phyloP scores from a whole-genome alignment of 2,888 invertebrate species.

The Eumacrocentrus americanus region DNA sequence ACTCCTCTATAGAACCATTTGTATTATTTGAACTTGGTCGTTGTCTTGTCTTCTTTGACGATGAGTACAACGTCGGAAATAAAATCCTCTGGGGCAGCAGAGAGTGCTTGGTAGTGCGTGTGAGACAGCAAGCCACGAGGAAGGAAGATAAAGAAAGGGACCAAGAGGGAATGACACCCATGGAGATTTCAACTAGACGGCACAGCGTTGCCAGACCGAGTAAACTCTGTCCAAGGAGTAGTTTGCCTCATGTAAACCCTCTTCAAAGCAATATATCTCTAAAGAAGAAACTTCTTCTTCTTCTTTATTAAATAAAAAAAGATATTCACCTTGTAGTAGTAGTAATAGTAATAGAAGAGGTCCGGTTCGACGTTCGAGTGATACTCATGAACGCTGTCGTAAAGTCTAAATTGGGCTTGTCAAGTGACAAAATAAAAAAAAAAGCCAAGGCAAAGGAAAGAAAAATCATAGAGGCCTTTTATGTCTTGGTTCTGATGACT shows the following conservation, averaged over 20 bases:
- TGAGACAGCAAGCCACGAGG: constrained; percentile 1
- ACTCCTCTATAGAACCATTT: not conserved
- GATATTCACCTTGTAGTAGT: not conserved
- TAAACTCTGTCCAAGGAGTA: constrained; percentile 18
- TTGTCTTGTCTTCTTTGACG: not conserved
- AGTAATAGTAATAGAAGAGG: not conserved
- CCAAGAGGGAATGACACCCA: constrained; percentile 29
- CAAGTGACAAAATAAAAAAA: not conserved
- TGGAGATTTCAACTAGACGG: constrained; percentile 29
- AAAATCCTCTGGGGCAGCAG: not conserved
- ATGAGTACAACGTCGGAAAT: not conserved
- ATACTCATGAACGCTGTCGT: not conserved
- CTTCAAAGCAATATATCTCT: too few species aligned
- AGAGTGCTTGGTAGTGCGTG: not conserved
- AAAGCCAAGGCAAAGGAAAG: not conserved
- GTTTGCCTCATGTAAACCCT: too few species aligned
- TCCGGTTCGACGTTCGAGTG: constrained; percentile 9
- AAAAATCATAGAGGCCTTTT: not conserved
- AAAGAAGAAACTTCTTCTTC: too few species aligned
- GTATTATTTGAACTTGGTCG: not conserved
- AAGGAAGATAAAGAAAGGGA: constrained; percentile 25
- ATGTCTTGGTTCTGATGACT: not conserved
- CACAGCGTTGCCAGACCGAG: constrained; percentile 39
- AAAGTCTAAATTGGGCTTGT: constrained; percentile 13
- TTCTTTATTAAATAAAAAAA: not conserved